phyloP scores from a whole-genome alignment of 1,140 invertebrate genomes.

The Drosophila bipectinata region DNA sequence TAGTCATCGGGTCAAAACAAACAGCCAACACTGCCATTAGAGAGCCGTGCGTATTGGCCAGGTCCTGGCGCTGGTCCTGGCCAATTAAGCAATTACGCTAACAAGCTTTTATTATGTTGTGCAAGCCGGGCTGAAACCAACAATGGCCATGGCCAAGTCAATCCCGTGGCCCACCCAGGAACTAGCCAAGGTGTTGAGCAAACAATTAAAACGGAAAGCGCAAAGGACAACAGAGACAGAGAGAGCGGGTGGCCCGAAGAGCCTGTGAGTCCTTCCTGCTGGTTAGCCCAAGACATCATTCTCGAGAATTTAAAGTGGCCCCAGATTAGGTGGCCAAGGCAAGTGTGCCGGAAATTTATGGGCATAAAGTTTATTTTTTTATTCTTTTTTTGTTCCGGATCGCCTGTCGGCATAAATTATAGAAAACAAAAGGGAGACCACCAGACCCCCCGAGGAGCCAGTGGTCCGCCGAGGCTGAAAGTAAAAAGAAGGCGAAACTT shows the following conservation, averaged over 20 bases:
- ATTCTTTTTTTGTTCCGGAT: slow-evolving; percentile 18
- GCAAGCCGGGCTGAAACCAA: slow-evolving; percentile 25
- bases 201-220: slow-evolving; percentile 67
- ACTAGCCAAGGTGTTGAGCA: slow-evolving; percentile 68
- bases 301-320: slow-evolving; percentile 58
- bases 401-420: slow-evolving; percentile 57
- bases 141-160: slow-evolving; percentile 14
- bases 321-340: slow-evolving; percentile 58
- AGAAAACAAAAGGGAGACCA: slow-evolving; percentile 29
- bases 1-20: slow-evolving; percentile 65
- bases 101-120: slow-evolving; percentile 80
- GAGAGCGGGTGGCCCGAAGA: not conserved
- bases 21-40: slow-evolving; percentile 65
- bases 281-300: slow-evolving; percentile 3
- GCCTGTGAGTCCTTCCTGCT: slow-evolving; percentile 1
- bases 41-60: slow-evolving; percentile 29
- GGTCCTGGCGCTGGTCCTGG: slow-evolving; percentile 30
- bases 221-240: slow-evolving; percentile 31
- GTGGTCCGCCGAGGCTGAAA: slow-evolving; percentile 7
- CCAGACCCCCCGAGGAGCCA: slow-evolving; percentile 20
- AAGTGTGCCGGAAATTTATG: slow-evolving; percentile 54
- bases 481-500: slow-evolving; percentile 39
- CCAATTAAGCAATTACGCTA: slow-evolving; percentile 81
- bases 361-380: slow-evolving; percentile 38
- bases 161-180: slow-evolving; percentile 19